Evolutionary conservation across 2,113 vertebrate species (phyloP).

Genomic region (Benitochromis conjunctus): DNA sequence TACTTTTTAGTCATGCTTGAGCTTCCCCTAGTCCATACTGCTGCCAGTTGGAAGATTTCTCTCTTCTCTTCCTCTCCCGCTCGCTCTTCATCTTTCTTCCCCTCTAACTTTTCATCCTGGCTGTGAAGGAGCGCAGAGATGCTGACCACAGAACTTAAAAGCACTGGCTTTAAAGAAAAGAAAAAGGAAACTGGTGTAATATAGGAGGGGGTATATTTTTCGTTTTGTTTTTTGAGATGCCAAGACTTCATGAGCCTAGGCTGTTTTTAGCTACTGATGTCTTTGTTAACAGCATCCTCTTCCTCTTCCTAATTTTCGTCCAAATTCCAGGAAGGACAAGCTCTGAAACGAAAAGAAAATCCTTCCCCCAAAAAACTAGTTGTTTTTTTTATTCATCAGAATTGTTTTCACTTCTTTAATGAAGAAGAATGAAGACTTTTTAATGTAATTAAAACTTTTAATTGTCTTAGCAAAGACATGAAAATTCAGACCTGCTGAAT

Average conservation of each 20-base stretch:
- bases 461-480: background rate
- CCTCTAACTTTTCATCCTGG: slow-evolving; percentile 1
- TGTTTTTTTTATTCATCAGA: background rate
- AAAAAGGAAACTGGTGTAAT: background rate
- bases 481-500: background rate
- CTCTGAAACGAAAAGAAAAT: background rate
- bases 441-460: background rate
- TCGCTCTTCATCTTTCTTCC: slow-evolving; percentile 24
- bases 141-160: slow-evolving; percentile 6
- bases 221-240: background rate
- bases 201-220: background rate
- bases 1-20: slow-evolving; percentile 98
- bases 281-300: background rate
- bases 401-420: no score
- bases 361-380: background rate
- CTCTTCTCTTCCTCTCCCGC: slow-evolving; percentile 7
- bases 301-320: background rate
- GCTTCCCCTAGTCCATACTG: slow-evolving; percentile 85
- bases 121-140: background rate
- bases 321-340: background rate
- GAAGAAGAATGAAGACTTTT: no score
- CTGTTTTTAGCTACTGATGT: background rate
- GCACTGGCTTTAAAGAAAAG: background rate
- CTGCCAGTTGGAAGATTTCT: slow-evolving; percentile 82
- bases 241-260: background rate